A percentile compares a stretch with the other conserved stretches of the same genome.
phyloP scores from a whole-genome alignment of 2,113 vertebrate genomes.

The Strix uralensis region DNA sequence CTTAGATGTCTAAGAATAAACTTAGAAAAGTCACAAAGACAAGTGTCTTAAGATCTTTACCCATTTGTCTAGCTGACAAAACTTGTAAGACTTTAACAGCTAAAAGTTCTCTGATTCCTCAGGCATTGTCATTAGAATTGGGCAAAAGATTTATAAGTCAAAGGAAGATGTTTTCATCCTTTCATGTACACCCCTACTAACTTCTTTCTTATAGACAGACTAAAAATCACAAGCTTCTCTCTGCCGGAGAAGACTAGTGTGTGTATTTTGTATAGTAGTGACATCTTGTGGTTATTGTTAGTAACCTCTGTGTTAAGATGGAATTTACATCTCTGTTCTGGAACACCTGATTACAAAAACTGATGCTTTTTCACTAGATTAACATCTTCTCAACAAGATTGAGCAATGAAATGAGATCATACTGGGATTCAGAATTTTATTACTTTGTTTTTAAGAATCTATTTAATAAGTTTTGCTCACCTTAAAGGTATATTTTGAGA shows the following conservation, averaged over 20 bases:
- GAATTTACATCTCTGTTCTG: neutral
- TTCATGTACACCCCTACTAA: no score
- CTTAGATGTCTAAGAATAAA: neutral
- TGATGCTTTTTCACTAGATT: neutral
- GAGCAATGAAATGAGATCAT: neutral
- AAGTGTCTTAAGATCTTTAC: neutral
- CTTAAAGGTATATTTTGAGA: neutral
- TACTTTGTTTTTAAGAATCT: neutral
- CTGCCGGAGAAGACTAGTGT: neutral
- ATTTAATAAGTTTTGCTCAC: neutral
- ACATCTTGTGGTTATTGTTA: constrained; percentile 38
- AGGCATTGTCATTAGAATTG: neutral
- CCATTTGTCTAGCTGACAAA: neutral
- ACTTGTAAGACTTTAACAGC: neutral
- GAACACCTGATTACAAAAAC: neutral
- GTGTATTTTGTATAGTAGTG: neutral
- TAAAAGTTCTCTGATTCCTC: neutral
- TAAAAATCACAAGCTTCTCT: neutral
- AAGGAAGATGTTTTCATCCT: neutral
- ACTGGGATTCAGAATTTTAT: neutral
- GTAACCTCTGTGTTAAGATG: neutral
- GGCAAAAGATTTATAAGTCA: neutral
- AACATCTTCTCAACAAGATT: neutral
- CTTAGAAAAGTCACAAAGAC: no score
- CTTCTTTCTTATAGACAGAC: neutral